These are phyloP conservation scores for Corydoras sp. DNA, from an alignment of 2,113 vertebrate genomes.

Conservation along the genomic window DNA sequence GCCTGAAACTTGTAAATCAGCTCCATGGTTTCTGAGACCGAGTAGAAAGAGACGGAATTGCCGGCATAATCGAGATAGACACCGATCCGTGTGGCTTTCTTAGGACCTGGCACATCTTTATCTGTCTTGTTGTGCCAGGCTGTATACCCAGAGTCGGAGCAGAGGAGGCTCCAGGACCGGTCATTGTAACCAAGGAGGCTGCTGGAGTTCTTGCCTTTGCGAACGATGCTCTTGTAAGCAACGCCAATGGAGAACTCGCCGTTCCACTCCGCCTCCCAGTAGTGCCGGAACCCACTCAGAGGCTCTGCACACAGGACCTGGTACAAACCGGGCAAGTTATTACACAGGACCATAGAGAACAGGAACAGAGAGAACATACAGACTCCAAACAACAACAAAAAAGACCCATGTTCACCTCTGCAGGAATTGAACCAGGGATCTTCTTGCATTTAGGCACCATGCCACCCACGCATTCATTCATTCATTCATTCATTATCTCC, in stretches of 20 bases:
- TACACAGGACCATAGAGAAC: background rate
- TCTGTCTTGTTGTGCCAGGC: constrained; percentile 78
- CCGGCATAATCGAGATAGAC: constrained; percentile 73
- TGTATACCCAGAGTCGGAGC: constrained; percentile 75
- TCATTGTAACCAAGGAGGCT: constrained; percentile 82
- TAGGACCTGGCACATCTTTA: constrained; percentile 56
- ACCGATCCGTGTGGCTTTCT: constrained; percentile 66
- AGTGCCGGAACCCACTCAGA: constrained; percentile 69
- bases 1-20: constrained; percentile 75
- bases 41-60: constrained; percentile 76
- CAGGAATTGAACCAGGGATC: no score
- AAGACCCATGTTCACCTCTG: no score
- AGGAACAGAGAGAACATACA: background rate
- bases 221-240: constrained; percentile 71
- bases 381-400: no score
- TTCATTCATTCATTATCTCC: no score
- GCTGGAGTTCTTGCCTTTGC: constrained; percentile 65
- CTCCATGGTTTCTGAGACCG: constrained; percentile 65
- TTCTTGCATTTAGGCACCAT: no score
- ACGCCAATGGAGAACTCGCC: constrained; percentile 78
- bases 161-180: constrained; percentile 85
- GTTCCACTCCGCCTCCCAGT: constrained; percentile 82
- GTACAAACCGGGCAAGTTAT: background rate
- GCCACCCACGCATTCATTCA: no score
- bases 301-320: constrained; percentile 76